Percentiles rank a stretch among this genome's conserved stretches.
Conservation (phyloP, 2,113 vertebrate species). For the Psophia crepitans region DNA sequence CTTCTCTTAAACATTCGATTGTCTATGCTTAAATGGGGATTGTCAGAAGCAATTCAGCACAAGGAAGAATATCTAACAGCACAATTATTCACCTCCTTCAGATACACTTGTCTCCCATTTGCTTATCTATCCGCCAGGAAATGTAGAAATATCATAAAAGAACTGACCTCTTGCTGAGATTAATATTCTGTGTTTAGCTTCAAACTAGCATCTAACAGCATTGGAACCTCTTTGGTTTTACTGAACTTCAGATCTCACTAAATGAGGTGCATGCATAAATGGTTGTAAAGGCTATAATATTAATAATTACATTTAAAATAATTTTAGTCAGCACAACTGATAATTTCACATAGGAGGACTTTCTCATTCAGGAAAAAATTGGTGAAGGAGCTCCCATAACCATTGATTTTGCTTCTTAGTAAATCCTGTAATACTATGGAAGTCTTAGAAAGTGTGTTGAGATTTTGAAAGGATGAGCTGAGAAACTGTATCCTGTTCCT, state of each 20-base stretch:
- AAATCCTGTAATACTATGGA: not conserved
- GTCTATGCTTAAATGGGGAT: not conserved
- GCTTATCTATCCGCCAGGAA: not conserved
- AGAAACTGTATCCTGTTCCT: not conserved
- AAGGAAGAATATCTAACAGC: not conserved
- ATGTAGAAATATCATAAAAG: not conserved
- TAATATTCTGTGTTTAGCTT: not conserved
- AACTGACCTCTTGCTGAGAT: not conserved
- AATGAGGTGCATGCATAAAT: not conserved
- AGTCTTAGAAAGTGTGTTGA: not conserved
- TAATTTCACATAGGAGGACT: not conserved
- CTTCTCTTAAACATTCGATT: not conserved
- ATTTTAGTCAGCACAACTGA: not conserved
- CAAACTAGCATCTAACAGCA: not conserved
- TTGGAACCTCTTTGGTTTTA: not conserved
- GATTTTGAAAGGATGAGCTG: not conserved
- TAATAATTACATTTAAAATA: not conserved
- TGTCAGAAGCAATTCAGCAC: not conserved
- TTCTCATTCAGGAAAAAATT: not conserved
- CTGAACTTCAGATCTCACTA: not conserved
- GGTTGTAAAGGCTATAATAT: not conserved
- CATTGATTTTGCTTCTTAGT: not conserved
- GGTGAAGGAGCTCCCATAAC: not conserved
- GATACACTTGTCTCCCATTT: not conserved
- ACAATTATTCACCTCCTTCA: not conserved